Conservation (phyloP, 2,888 invertebrate genomes). For the Zele albiditarsus region DNA sequence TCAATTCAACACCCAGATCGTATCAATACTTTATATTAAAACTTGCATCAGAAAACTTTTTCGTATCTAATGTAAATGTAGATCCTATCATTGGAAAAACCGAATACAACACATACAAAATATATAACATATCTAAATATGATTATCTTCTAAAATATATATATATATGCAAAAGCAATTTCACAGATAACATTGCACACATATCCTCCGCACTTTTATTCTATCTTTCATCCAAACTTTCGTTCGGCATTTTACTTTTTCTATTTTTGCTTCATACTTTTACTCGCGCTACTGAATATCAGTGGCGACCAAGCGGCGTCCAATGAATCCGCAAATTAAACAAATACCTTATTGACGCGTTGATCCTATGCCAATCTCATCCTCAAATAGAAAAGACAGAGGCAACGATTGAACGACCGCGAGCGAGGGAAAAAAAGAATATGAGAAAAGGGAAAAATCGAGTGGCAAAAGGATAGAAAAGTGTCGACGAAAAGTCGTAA, state of each 20-base stretch:
- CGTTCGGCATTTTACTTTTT: not conserved
- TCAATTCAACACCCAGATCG: too few species aligned
- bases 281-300: conserved; percentile 40
- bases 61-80: not conserved
- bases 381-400: conserved; percentile 11
- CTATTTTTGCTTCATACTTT: not conserved
- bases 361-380: conserved; percentile 59
- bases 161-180: not conserved
- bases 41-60: not conserved
- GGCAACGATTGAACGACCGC: too few species aligned
- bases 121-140: not conserved
- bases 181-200: conserved; percentile 30
- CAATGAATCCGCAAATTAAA: conserved; percentile 65
- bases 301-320: conserved; percentile 38
- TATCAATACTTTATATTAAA: not conserved
- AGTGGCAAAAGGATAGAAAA: not conserved
- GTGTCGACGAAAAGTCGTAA: not conserved
- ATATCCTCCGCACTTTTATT: not conserved
- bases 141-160: not conserved
- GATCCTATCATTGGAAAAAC: not conserved
- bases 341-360: conserved; percentile 67
- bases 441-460: not conserved
- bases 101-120: not conserved
- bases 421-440: not conserved
- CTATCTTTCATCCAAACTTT: not conserved